phyloP scores from a whole-genome alignment of 2,797 vertebrate species.

The Phrynocephalus forsythii region DNA sequence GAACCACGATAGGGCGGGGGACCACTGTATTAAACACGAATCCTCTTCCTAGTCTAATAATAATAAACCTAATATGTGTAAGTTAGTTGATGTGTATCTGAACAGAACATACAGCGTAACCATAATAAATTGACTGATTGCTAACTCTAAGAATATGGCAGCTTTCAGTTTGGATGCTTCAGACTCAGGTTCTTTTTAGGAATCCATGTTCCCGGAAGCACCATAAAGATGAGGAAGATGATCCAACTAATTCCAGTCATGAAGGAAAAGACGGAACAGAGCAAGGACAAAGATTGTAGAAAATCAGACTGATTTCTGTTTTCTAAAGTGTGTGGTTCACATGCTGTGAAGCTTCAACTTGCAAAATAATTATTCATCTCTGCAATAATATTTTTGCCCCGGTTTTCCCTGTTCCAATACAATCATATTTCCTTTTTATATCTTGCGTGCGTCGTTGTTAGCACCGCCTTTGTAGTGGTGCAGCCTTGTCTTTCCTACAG shows the following conservation, averaged over 20 bases:
- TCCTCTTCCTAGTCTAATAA: too few species aligned
- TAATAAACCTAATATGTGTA: too few species aligned
- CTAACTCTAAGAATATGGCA: not conserved
- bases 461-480: conserved; percentile 55
- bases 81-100: too few species aligned
- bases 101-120: too few species aligned
- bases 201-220: too few species aligned
- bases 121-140: too few species aligned
- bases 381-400: not conserved
- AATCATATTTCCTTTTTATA: conserved; percentile 44
- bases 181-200: not conserved
- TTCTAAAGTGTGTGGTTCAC: conserved; percentile 54
- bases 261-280: not conserved
- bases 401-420: conserved; percentile 14
- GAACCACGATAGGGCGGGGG: too few species aligned
- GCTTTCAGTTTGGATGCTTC: not conserved
- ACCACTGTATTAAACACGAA: too few species aligned
- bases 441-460: conserved; percentile 51
- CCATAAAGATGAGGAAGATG: not conserved
- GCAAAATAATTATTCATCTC: conserved; percentile 30
- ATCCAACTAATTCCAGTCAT: not conserved
- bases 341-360: conserved; percentile 40
- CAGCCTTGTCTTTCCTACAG: conserved; percentile 34
- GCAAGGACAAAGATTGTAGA: conserved; percentile 17
- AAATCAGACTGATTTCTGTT: not conserved